A percentile compares a stretch with the other conserved stretches of the same genome.
Conservation (phyloP, 1,140 invertebrate species). For the Anthonomus grandis region DNA sequence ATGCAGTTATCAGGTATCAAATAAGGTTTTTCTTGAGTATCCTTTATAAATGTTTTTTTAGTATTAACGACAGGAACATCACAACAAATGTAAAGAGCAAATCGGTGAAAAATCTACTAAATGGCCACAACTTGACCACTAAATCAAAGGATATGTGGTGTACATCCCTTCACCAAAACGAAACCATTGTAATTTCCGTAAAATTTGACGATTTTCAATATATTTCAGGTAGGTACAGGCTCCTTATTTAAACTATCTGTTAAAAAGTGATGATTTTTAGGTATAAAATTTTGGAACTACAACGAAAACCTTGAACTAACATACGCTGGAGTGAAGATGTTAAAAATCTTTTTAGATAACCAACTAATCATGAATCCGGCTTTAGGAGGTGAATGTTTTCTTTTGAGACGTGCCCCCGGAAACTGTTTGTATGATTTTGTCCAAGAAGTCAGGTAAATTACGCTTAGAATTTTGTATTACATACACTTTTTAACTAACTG, state of each 20-base stretch:
- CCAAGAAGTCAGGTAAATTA: constrained; percentile 57
- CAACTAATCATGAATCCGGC: constrained; percentile 47
- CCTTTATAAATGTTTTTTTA: not conserved
- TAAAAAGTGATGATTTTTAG: constrained; percentile 9
- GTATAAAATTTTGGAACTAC: constrained; percentile 77
- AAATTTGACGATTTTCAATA: constrained; percentile 53
- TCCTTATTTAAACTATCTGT: not conserved
- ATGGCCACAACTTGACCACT: constrained; percentile 59
- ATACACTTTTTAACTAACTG: not conserved
- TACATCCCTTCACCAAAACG: constrained; percentile 49
- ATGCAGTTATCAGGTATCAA: constrained; percentile 21
- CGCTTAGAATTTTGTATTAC: not conserved
- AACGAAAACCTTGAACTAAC: constrained; percentile 70
- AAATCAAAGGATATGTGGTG: constrained; percentile 63
- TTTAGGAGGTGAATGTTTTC: constrained; percentile 53
- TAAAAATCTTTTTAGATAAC: constrained; percentile 49
- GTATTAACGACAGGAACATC: constrained; percentile 19
- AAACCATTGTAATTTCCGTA: constrained; percentile 51
- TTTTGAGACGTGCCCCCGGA: constrained; percentile 67
- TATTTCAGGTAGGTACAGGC: constrained; percentile 48
- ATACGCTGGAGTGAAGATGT: constrained; percentile 64
- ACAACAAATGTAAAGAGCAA: constrained; percentile 21
- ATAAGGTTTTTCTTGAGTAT: not conserved
- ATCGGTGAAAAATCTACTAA: constrained; percentile 48
- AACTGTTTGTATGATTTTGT: constrained; percentile 70